Base-by-base conservation (phyloP, 2,113 vertebrate genomes). In the Pan troglodytes region DNA sequence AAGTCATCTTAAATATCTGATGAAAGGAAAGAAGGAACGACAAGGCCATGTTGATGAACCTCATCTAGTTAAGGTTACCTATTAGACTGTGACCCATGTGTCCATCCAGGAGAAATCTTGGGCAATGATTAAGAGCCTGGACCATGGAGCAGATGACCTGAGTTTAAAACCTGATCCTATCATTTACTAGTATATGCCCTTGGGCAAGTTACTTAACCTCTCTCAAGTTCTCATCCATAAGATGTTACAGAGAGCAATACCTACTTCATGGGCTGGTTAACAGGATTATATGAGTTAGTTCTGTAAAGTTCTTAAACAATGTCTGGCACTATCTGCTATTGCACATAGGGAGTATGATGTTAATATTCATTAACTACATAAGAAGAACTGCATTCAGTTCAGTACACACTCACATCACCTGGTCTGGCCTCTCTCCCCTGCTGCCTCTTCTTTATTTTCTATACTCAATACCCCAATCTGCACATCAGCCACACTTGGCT, bases 401-500 rank as follows among this genome's bases (percentile, higher is more conserved):
- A 11, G 43, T 52, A 11, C 27, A 67, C 17, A 40, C 10, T 35
- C 52, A 14, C 10, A 11, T 20, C 16, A 22, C 48, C 6, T 38
- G 14, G 14, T 18, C 48, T 25, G 38, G 67, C 35, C 59, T 48
- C 25, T 45, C 72, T 40, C 48, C 30, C 48, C 20, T 30, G 52
- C 11, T 14, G 52, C 45, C 8, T 10, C 45, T 68, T 45, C 25
- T 25, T 50, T 32, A 10, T 32, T 32, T 16, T 32, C 48, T 22
- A 9, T 1, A 22, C 8, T 32, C n/a, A 4, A 3, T 6, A 50
- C 16, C 45, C 38, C 72, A 25, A 0, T 17, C 43, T 64, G n/a
- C 38, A 48, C 40, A 0, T 5, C 80, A 20, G 0, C 30, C 18
- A 2, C 18, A 3, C 17, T 0, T 4, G 32, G 48, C 76, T 30